These are phyloP conservation scores for Ormyrus thymus DNA, from an alignment of 2,888 invertebrate genomes.

Conservation along the genomic window DNA sequence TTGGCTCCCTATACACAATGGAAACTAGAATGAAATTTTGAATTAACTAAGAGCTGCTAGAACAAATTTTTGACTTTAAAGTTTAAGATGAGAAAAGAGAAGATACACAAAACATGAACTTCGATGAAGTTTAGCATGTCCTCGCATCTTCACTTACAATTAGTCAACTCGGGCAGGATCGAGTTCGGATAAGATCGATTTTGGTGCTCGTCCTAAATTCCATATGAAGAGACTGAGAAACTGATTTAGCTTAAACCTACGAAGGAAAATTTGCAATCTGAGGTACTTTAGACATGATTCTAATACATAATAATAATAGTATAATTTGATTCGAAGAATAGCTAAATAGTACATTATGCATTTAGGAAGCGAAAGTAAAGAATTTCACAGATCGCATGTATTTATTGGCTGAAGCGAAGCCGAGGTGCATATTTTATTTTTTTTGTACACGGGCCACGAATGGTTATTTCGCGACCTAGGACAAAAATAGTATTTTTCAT, in stretches of 20 bases:
- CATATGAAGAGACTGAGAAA: conserved; percentile 26
- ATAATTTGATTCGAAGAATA: no score
- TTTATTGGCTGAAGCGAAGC: no score
- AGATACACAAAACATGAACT: conserved; percentile 31
- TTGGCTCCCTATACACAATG: conserved; percentile 30
- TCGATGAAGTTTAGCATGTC: conserved; percentile 7
- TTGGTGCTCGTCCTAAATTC: conserved; percentile 28
- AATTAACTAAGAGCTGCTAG: conserved; percentile 42
- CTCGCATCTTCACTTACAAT: background rate
- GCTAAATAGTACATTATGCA: no score
- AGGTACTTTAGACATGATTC: conserved; percentile 12
- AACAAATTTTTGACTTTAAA: conserved; percentile 33
- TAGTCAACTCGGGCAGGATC: background rate
- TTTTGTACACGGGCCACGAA: no score
- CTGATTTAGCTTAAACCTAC: conserved; percentile 18
- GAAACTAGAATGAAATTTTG: conserved; percentile 46
- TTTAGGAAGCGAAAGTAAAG: no score
- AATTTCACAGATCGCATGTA: no score
- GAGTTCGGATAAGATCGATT: conserved; percentile 24
- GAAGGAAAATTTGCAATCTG: conserved; percentile 38
- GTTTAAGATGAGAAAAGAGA: conserved; percentile 20
- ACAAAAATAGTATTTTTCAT: no score
- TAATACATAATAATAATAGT: no score
- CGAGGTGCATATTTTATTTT: no score
- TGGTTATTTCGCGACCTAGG: no score